phyloP scores from a whole-genome alignment of 2,888 invertebrate species.

The Trachelus stipa region DNA sequence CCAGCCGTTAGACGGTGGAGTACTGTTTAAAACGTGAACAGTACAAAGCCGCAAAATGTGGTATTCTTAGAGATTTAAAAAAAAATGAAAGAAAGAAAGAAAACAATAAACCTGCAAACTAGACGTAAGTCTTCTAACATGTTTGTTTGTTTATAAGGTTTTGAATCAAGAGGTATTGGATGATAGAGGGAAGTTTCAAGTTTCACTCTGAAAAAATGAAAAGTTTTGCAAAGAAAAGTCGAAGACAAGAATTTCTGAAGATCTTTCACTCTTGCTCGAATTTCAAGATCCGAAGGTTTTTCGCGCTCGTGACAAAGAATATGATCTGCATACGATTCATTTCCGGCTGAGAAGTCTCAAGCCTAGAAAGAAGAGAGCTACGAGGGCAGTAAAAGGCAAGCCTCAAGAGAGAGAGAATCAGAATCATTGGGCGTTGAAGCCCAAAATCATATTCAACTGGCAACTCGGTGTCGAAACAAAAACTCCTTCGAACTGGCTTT shows the following conservation, averaged over 20 bases:
- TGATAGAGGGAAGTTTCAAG: conserved; percentile 71
- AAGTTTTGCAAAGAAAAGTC: conserved; percentile 60
- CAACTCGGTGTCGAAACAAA: conserved; percentile 48
- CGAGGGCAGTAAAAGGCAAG: conserved; percentile 52
- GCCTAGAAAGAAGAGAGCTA: conserved; percentile 49
- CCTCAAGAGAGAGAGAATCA: conserved; percentile 50
- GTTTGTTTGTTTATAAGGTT: conserved; percentile 87
- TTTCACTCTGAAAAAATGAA: conserved; percentile 64
- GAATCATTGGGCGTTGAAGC: conserved; percentile 52
- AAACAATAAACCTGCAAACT: conserved; percentile 44
- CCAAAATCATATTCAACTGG: conserved; percentile 42
- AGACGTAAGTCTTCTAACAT: conserved; percentile 64
- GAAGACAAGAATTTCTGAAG: conserved; percentile 64
- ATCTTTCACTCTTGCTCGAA: conserved; percentile 61
- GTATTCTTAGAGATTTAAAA: conserved; percentile 39
- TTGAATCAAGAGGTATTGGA: conserved; percentile 87
- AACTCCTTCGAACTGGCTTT: not conserved
- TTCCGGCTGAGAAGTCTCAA: conserved; percentile 60
- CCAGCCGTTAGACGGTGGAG: conserved; percentile 45
- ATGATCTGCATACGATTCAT: conserved; percentile 64
- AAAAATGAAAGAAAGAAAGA: conserved; percentile 40
- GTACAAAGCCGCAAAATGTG: conserved; percentile 32
- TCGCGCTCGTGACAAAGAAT: conserved; percentile 66
- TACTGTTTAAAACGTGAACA: conserved; percentile 16
- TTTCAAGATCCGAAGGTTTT: conserved; percentile 61